Percentiles rank a stretch among this genome's conserved stretches.
Evolutionary conservation across 2,797 vertebrate genomes (phyloP).

Genomic region (Clarias laeviceps): DNA sequence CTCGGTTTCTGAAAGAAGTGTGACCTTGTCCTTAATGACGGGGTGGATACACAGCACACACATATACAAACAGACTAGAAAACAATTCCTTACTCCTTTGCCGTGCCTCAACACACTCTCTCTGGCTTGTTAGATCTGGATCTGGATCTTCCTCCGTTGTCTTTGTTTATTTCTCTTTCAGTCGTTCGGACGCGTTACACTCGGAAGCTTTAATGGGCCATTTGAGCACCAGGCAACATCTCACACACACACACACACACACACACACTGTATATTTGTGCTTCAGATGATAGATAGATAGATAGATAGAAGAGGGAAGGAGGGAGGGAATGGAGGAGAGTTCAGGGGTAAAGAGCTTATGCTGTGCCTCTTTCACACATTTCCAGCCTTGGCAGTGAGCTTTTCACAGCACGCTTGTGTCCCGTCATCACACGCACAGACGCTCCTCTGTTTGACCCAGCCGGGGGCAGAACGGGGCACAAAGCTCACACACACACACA

Average conservation of each 20-base stretch:
- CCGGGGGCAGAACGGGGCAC: slow-evolving; percentile 41
- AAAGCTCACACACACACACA: slow-evolving; percentile 53
- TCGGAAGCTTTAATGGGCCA: slow-evolving; percentile 63
- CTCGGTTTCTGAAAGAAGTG: slow-evolving; percentile 26
- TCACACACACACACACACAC: slow-evolving; percentile 48
- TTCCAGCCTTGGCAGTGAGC: slow-evolving; percentile 60
- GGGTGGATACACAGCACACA: slow-evolving; percentile 17
- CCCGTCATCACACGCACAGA: slow-evolving; percentile 70
- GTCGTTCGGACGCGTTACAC: slow-evolving; percentile 65
- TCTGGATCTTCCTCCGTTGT: slow-evolving; percentile 36
- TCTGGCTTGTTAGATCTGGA: slow-evolving; percentile 37
- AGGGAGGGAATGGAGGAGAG: slow-evolving; percentile 56
- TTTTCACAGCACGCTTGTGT: slow-evolving; percentile 70
- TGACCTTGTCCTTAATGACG: slow-evolving; percentile 46
- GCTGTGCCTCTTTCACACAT: slow-evolving; percentile 70
- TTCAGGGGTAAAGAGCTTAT: slow-evolving; percentile 62
- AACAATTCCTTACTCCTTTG: slow-evolving; percentile 16
- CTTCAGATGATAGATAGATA: slow-evolving; percentile 49
- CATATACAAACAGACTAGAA: slow-evolving; percentile 3
- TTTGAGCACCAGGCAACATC: slow-evolving; percentile 15
- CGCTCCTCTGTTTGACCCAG: slow-evolving; percentile 67
- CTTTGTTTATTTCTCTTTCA: slow-evolving; percentile 50
- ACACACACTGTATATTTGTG: slow-evolving; percentile 75
- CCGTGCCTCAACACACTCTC: slow-evolving; percentile 28
- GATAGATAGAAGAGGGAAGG: too few species aligned